Evolutionary conservation across 2,888 invertebrate species (phyloP).

Genomic region (Xylota sylvarum): DNA sequence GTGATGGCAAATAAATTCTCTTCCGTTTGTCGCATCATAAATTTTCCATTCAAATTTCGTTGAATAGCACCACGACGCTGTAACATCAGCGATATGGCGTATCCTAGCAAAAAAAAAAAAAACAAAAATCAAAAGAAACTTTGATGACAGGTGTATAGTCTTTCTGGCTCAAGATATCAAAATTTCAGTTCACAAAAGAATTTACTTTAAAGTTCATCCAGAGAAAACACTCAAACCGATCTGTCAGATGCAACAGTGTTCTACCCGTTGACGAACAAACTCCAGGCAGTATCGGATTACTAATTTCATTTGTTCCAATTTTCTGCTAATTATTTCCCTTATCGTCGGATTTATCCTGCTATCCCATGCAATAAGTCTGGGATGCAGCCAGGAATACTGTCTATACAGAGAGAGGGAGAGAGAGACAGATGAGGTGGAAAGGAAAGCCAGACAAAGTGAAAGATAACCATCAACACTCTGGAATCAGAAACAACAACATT

Average conservation of each 20-base stretch:
- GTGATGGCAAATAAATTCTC: slow-evolving; percentile 76
- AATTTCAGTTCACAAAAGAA: neutral
- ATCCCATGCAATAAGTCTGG: slow-evolving; percentile 15
- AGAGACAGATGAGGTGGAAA: neutral
- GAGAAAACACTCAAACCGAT: neutral
- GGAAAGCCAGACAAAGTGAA: slow-evolving; percentile 63
- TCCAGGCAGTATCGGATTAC: slow-evolving; percentile 51
- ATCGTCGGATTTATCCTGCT: slow-evolving; percentile 30
- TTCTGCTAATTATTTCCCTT: slow-evolving; percentile 75
- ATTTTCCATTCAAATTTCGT: slow-evolving; percentile 75
- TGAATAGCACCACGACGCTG: slow-evolving; percentile 56
- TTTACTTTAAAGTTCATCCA: slow-evolving; percentile 7
- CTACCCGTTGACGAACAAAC: slow-evolving; percentile 14
- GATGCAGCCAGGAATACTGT: slow-evolving; percentile 3
- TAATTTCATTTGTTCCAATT: slow-evolving; percentile 67
- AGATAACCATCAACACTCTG: slow-evolving; percentile 67
- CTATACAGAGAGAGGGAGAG: neutral
- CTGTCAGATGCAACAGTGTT: slow-evolving; percentile 49
- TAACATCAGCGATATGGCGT: slow-evolving; percentile 67
- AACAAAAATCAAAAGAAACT: slow-evolving; percentile 39
- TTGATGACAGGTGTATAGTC: slow-evolving; percentile 56
- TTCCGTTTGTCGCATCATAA: slow-evolving; percentile 77
- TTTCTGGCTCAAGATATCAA: neutral
- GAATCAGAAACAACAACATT: slow-evolving; percentile 58
- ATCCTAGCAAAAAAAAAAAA: neutral